Base-by-base conservation (phyloP, 2,888 invertebrate species). In the Eremobia ochroleuca region DNA sequence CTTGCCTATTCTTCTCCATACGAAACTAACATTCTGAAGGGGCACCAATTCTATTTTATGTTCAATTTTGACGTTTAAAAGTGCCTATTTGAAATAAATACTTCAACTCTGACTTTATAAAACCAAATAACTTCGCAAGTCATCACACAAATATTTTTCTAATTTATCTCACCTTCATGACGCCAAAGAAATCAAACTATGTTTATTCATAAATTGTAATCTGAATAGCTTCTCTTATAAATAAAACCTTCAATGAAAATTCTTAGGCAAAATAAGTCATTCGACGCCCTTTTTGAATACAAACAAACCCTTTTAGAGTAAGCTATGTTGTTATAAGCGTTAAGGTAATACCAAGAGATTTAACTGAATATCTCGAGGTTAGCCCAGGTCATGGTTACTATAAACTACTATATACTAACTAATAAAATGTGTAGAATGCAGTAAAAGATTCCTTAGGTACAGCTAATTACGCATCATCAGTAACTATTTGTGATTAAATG, bases 181-280 rank as follows among this genome's bases (percentile, higher is more conserved):
- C 13, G 18, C 71, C 28, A 78, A 66, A 77, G 40, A 55, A 73
- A 86, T 59, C 66, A 21, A 74, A 71, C 34, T 18, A 79, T 80
- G 67, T 80, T 79, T 79, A 88, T 86, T 82, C 76, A 88, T 84
- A 65, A 71, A 85, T 85, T 74, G 43, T 82, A 79, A 76, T 88
- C 79, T 84, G 37, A 82, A 87, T 87, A 87, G 43, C 73, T 52
- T 4, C 15, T 64, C 28, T 59, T 69, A 72, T 62, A 79, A 68
- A 74, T 71, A 77, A 84, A 79, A 76, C 82, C 69, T 73, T 78
- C 73, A 80, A 84, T 81, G 71, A 59, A 72, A 80, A 82, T 83
- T 77, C 82, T 75, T 77, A 73, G 25, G 49, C 81, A 83, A 75
- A 81, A 79, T 74, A 79, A 85, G 82, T 71, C 70, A 85, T 85